These are phyloP conservation scores for Leuctra nigra DNA, from an alignment of 2,888 invertebrate genomes.

Conservation along the genomic window DNA sequence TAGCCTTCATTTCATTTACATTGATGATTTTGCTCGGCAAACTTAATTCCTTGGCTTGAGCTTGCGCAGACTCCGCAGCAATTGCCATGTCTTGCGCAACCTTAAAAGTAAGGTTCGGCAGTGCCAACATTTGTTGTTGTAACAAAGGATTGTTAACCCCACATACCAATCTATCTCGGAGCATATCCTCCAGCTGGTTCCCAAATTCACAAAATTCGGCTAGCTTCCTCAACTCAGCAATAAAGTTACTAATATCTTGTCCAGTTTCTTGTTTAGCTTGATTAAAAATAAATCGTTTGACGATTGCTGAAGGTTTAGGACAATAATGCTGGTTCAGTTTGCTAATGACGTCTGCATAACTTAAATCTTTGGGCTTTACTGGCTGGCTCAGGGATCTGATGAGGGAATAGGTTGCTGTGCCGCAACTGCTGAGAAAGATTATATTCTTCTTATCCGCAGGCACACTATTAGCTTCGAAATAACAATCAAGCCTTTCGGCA, in stretches of 20 bases:
- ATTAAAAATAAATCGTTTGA: not conserved
- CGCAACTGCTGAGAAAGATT: not conserved
- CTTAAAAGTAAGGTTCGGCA: not conserved
- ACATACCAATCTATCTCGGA: conserved; percentile 14
- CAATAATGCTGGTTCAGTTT: not conserved
- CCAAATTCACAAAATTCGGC: conserved; percentile 17
- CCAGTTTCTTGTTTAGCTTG: not conserved
- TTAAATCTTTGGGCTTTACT: not conserved
- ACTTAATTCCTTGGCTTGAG: not conserved
- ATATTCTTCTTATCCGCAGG: not conserved
- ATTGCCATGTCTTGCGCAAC: conserved; percentile 3
- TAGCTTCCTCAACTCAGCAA: conserved; percentile 11
- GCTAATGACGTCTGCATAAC: not conserved
- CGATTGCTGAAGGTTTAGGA: conserved; percentile 16
- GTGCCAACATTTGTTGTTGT: conserved; percentile 6
- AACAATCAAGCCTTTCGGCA: not conserved
- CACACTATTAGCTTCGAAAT: not conserved
- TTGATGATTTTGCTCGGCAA: no score
- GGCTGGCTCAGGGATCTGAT: not conserved
- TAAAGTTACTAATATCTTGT: not conserved
- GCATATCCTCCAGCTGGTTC: not conserved
- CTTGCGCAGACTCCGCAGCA: not conserved
- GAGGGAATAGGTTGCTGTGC: no score
- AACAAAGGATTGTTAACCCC: conserved; percentile 7
- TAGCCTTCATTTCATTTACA: no score